Conservation (phyloP, 1,140 invertebrate genomes). For the Pteromalus puparum region DNA sequence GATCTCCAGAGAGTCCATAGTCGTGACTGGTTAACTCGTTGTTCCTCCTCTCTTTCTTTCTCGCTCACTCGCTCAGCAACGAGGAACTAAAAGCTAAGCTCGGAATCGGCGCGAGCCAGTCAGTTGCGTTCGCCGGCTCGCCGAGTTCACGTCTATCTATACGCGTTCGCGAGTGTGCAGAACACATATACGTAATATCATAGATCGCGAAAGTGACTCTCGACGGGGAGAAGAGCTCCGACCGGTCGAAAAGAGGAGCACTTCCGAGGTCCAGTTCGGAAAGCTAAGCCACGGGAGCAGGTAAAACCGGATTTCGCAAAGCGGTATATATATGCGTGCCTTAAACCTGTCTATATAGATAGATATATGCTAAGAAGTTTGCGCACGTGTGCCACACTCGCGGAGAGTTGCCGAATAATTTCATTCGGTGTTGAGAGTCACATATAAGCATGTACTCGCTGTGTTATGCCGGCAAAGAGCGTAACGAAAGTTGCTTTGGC, state of each 20-base stretch:
- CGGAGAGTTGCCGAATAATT: conserved; percentile 23
- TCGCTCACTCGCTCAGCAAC: neutral
- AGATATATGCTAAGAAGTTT: neutral
- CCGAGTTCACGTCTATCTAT: conserved; percentile 14
- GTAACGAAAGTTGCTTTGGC: neutral
- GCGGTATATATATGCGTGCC: neutral
- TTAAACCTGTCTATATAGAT: neutral
- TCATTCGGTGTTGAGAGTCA: neutral
- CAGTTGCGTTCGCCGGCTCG: conserved; percentile 40
- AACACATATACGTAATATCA: neutral
- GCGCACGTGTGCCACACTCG: neutral
- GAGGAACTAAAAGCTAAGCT: neutral
- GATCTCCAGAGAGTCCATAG: neutral
- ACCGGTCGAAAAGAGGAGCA: conserved; percentile 6
- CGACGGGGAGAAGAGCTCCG: neutral
- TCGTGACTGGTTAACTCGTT: conserved; percentile 14
- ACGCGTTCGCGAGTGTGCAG: neutral
- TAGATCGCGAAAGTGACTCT: neutral
- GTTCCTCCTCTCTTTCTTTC: conserved; percentile 4
- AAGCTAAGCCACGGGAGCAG: conserved; percentile 43
- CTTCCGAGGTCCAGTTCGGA: conserved; percentile 31
- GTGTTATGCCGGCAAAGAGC: conserved; percentile 13
- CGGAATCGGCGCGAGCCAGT: conserved; percentile 17
- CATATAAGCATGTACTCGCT: neutral
- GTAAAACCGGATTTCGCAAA: conserved; percentile 47